Conservation (phyloP, 2,797 vertebrate genomes). For the Pseudotriccus pelzelni region DNA sequence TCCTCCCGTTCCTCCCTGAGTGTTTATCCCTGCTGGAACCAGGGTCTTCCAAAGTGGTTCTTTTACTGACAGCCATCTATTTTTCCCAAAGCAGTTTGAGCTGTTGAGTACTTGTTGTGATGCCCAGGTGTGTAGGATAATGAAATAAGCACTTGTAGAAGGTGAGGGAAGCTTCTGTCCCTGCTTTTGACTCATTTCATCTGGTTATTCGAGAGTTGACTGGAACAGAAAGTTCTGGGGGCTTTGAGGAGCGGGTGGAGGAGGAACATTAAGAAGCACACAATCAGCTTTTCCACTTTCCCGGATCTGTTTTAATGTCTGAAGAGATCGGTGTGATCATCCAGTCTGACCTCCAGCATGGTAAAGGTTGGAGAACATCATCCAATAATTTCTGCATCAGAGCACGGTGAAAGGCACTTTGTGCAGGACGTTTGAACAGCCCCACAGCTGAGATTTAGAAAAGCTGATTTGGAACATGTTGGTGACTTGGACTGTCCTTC, state of each 20-base stretch:
- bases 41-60: background rate
- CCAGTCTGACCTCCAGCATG: conserved; percentile 11
- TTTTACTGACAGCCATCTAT: background rate
- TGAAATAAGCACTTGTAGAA: background rate
- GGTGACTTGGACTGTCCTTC: background rate
- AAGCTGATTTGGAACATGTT: background rate
- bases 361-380: conserved; percentile 18
- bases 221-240: background rate
- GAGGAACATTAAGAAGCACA: background rate
- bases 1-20: background rate
- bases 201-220: background rate
- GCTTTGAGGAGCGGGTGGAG: background rate
- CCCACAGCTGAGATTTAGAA: background rate
- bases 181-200: background rate
- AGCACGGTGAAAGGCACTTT: conserved; percentile 47
- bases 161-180: background rate
- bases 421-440: background rate
- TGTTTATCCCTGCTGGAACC: background rate
- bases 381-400: conserved; percentile 57
- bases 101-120: background rate
- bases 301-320: conserved; percentile 2
- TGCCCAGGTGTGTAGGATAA: background rate
- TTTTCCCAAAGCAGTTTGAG: background rate
- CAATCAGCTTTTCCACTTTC: conserved; percentile 25
- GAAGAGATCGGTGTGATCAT: conserved; percentile 5